Evolutionary conservation across 2,113 vertebrate species (phyloP), one percentile per base, ranked within the genome.

Genomic region (Eleginops maclovinus): DNA sequence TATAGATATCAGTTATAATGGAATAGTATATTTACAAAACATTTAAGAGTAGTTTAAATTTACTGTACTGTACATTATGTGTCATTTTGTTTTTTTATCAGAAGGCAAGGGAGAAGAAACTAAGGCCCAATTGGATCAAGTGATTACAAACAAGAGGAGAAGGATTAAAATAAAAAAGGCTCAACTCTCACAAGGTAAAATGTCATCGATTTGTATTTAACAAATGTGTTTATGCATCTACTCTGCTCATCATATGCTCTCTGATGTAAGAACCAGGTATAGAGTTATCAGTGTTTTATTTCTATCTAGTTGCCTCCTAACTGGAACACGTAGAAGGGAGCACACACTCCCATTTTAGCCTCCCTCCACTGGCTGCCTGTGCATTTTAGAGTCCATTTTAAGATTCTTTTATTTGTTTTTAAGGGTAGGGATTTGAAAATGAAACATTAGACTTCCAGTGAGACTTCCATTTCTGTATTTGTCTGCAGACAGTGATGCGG

Each of bases 111-210:
- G 19, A 21, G 10, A 19, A 41, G 36, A 67, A 24, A 6, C 24
- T 8, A 47, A 26, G 14, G 26, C 19, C 16, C 12, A 6, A 11
- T 46, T 12, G 16, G 28, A 21, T 49, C n/a, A 16, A 9, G 41
- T 14, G 62, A 40, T 19, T 0, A 0, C 15, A 68, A 50, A 56
- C 28, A 15, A 9, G 9, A 36, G 9, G 31, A 60, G 24, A 36
- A 4, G 41, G 1, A 5, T 36, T 8, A 10, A 1, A 21, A 40
- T 41, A 47, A n/a, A 43, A n/a, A 31, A 77, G 11, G 47, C 43
- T 3, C 19, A 56, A 21, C 19, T 3, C 0, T 3, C 31, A 26
- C 24, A 64, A 68, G 84, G 84, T 87, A 71, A 77, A 40, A 9
- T 36, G 41, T 36, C 7, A 36, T 36, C 31, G 31, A 1, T 36